Evolutionary conservation across 2,797 vertebrate genomes (phyloP).

Genomic region (Oryzias dopingdopingensis): DNA sequence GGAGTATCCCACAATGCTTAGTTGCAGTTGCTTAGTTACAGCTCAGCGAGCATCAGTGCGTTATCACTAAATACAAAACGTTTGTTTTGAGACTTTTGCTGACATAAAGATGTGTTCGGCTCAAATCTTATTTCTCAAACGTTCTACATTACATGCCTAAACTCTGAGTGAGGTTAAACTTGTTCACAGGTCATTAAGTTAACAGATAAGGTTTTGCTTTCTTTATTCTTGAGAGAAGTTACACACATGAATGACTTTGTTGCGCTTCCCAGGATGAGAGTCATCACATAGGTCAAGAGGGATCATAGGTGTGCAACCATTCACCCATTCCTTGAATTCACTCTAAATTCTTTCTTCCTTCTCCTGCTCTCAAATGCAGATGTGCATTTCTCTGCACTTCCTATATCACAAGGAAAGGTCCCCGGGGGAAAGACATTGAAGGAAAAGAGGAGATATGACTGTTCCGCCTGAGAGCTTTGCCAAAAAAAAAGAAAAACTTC

Average conservation of each 20-base stretch:
- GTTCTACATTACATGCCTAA: not conserved
- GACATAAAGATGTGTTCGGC: not conserved
- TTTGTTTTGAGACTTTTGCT: conserved; percentile 3
- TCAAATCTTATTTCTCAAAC: too few species aligned
- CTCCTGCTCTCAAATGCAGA: conserved; percentile 31
- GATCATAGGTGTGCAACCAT: conserved; percentile 47
- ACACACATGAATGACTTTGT: conserved; percentile 59
- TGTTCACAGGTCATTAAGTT: conserved; percentile 41
- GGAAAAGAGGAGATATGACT: conserved; percentile 9
- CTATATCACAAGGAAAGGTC: conserved; percentile 29
- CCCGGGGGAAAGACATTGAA: conserved; percentile 4
- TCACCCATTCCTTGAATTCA: conserved; percentile 42
- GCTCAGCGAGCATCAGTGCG: conserved; percentile 43
- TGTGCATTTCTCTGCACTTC: conserved; percentile 24
- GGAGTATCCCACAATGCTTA: conserved; percentile 78
- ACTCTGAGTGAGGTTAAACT: conserved; percentile 1
- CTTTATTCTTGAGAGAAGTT: conserved; percentile 36
- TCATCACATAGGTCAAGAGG: conserved; percentile 57
- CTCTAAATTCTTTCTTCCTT: conserved; percentile 19
- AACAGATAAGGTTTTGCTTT: conserved; percentile 32
- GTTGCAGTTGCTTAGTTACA: conserved; percentile 80
- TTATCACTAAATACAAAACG: not conserved
- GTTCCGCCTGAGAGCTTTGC: conserved; percentile 10
- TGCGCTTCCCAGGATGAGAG: conserved; percentile 42
- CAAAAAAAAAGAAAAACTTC: conserved; percentile 1